Evolutionary conservation across 2,888 invertebrate genomes (phyloP).

Genomic region (Girardia tigrina): DNA sequence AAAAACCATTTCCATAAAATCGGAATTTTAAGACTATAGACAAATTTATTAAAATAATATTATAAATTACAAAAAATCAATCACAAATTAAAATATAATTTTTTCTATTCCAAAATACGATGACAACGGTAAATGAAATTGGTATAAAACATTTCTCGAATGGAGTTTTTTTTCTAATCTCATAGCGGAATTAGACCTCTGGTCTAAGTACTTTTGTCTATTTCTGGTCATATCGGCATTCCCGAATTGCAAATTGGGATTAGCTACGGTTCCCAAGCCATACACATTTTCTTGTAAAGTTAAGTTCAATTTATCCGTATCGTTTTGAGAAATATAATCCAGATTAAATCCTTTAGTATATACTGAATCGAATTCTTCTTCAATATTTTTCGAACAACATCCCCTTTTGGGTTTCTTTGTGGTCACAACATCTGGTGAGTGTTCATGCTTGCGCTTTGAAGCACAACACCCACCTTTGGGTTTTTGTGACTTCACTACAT

Average conservation of each 20-base stretch:
- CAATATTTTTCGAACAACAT: not conserved
- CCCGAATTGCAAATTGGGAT: not conserved
- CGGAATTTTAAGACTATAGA: too few relatives aligned
- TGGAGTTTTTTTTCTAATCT: not conserved
- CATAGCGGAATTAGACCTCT: not conserved
- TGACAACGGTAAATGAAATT: slow-evolving; percentile 6
- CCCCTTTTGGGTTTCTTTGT: not conserved
- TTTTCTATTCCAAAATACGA: slow-evolving; percentile 6
- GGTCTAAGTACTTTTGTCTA: not conserved
- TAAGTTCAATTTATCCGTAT: not conserved
- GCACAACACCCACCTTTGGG: too few relatives aligned
- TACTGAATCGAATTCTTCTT: not conserved
- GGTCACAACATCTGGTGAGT: not conserved
- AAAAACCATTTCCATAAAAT: too few relatives aligned
- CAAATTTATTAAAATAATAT: too few relatives aligned
- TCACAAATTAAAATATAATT: slow-evolving; percentile 2
- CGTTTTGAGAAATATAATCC: not conserved
- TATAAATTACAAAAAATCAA: too few relatives aligned
- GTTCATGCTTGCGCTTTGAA: not conserved
- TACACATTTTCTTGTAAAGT: not conserved
- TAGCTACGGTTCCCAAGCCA: not conserved
- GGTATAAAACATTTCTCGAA: not conserved
- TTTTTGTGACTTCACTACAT: too few relatives aligned
- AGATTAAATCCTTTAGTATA: not conserved
- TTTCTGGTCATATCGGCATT: not conserved